Percentiles rank a stretch among this genome's conserved stretches.
These are phyloP conservation scores for Neoascia interrupta DNA, from an alignment of 2,888 invertebrate species.

Conservation along the genomic window DNA sequence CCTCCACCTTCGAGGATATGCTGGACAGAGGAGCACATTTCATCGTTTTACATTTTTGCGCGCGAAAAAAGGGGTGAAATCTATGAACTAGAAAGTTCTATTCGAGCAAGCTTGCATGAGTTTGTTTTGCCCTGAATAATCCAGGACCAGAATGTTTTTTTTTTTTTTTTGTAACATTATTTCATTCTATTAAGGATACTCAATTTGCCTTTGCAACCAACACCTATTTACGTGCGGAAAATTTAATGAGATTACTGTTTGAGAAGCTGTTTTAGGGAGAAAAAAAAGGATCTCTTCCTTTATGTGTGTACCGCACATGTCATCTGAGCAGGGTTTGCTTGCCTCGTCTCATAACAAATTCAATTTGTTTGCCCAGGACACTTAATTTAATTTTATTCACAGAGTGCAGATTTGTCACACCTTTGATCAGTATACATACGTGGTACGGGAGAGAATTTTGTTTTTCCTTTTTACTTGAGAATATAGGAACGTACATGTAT, in stretches of 20 bases:
- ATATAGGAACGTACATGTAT: constrained; percentile 1
- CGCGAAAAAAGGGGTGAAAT: not conserved
- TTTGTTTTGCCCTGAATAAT: not conserved
- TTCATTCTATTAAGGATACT: constrained; percentile 40
- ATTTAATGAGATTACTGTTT: constrained; percentile 47
- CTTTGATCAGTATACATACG: constrained; percentile 27
- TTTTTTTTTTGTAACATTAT: no score
- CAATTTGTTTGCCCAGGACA: constrained; percentile 63
- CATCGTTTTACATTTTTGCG: constrained; percentile 15
- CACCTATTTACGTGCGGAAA: constrained; percentile 30
- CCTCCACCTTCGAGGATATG: not conserved
- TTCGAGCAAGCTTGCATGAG: not conserved
- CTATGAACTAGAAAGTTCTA: no score
- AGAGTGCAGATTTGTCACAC: constrained; percentile 61
- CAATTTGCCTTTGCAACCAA: constrained; percentile 33
- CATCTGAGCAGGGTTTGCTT: constrained; percentile 3
- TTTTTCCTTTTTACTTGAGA: no score
- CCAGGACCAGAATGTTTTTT: no score
- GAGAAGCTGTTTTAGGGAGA: constrained; percentile 2
- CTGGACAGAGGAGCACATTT: constrained; percentile 2
- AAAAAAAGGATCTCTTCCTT: constrained; percentile 15
- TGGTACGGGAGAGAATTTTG: not conserved
- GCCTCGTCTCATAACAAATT: constrained; percentile 56
- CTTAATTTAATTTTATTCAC: constrained; percentile 64
- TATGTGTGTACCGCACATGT: constrained; percentile 22